Percentiles rank a stretch among this genome's conserved stretches.
Evolutionary conservation across 2,888 invertebrate species (phyloP).

Genomic region (Andrena marginata): DNA sequence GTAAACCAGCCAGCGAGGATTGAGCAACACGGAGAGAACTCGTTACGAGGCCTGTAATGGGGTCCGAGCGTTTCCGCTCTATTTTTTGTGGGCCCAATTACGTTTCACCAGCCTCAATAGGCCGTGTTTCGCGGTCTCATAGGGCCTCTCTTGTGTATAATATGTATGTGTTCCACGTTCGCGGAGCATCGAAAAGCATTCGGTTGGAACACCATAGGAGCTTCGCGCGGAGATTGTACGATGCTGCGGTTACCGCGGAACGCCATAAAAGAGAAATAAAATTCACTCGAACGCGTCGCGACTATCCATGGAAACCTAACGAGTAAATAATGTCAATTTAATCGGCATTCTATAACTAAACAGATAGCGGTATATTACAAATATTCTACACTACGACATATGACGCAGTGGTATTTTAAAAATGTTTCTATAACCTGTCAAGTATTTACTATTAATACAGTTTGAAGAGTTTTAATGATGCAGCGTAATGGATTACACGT

Average conservation of each 20-base stretch:
- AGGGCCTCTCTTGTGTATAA: conserved; percentile 46
- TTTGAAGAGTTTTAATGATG: neutral
- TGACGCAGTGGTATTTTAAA: neutral
- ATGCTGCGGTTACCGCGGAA: conserved; percentile 34
- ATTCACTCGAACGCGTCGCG: conserved; percentile 21
- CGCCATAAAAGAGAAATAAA: conserved; percentile 17
- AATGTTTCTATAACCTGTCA: neutral
- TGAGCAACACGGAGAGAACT: conserved; percentile 75
- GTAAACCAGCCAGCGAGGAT: conserved; percentile 64
- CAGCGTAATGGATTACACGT: neutral
- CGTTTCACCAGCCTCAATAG: conserved; percentile 76
- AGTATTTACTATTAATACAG: neutral
- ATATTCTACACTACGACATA: neutral
- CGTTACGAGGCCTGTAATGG: conserved; percentile 76
- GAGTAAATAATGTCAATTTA: neutral
- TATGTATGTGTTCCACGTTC: conserved; percentile 1
- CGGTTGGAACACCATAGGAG: conserved; percentile 59
- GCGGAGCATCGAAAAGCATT: conserved; percentile 45
- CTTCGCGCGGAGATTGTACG: conserved; percentile 24
- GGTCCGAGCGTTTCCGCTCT: conserved; percentile 80
- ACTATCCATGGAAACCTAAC: neutral
- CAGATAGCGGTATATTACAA: neutral
- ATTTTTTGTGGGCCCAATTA: conserved; percentile 80
- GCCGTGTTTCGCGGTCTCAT: conserved; percentile 73
- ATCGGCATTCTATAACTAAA: neutral